These are phyloP conservation scores for Cheirogaleus major DNA, from an alignment of 2,797 vertebrate genomes.

Conservation along the genomic window DNA sequence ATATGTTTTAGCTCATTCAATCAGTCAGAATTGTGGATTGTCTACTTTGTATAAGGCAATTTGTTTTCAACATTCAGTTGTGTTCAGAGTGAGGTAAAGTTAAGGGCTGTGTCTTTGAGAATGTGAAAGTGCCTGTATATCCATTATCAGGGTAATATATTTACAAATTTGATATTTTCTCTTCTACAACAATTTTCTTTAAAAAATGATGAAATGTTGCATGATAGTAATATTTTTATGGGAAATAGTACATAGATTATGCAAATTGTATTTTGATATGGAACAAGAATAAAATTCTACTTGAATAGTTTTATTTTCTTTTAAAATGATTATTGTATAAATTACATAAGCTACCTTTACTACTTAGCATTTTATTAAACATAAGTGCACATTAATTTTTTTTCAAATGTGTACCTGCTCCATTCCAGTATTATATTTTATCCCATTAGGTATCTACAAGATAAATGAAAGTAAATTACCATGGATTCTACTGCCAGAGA, in stretches of 20 bases:
- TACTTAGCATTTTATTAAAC: conserved; percentile 37
- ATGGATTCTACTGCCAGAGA: conserved; percentile 70
- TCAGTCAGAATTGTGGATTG: background rate
- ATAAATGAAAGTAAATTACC: conserved; percentile 73
- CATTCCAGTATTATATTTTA: conserved; percentile 50
- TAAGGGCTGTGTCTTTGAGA: background rate
- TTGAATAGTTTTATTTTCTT: background rate
- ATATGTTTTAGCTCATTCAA: background rate
- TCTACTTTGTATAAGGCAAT: background rate
- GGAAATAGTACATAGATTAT: background rate
- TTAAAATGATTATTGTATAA: background rate
- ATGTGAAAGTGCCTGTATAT: background rate
- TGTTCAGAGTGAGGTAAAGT: background rate
- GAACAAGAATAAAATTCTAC: conserved; percentile 21
- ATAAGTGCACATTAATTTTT: background rate
- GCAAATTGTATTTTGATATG: background rate
- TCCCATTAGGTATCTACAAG: conserved; percentile 57
- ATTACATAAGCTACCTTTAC: background rate
- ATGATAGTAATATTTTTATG: background rate
- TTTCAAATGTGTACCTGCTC: conserved; percentile 13
- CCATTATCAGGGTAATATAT: background rate
- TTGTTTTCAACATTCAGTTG: background rate
- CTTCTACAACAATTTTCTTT: background rate
- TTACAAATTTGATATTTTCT: background rate
- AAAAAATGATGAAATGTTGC: background rate